Conservation (phyloP, 2,113 vertebrate species). For the Ochotona princeps region DNA sequence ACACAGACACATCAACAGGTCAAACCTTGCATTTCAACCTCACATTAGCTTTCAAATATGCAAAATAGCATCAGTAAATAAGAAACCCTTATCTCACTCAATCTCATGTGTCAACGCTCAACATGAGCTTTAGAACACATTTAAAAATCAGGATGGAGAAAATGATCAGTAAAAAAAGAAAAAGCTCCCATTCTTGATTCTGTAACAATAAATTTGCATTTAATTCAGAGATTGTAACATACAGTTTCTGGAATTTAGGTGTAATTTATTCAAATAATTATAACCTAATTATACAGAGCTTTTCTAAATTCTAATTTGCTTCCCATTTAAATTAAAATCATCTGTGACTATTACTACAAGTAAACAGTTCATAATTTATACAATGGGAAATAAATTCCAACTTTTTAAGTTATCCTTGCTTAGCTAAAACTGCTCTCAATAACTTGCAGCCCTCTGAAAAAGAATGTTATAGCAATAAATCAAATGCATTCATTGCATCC, state of each 20-base stretch:
- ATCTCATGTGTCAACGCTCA: slow-evolving; percentile 17
- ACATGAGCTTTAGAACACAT: neutral
- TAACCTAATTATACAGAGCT: slow-evolving; percentile 67
- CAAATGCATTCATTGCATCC: neutral
- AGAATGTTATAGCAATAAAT: neutral
- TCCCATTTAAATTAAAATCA: slow-evolving; percentile 68
- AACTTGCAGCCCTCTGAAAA: neutral
- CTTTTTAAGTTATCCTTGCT: slow-evolving; percentile 52
- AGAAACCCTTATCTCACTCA: neutral
- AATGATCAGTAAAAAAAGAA: neutral
- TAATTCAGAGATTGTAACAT: slow-evolving; percentile 27
- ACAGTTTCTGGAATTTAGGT: slow-evolving; percentile 60
- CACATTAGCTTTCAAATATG: neutral
- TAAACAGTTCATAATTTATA: slow-evolving; percentile 51
- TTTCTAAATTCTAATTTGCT: slow-evolving; percentile 71
- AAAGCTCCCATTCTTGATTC: neutral
- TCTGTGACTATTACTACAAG: slow-evolving; percentile 60
- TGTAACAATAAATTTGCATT: slow-evolving; percentile 30
- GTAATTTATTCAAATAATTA: slow-evolving; percentile 71
- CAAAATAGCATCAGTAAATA: neutral
- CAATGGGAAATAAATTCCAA: slow-evolving; percentile 61
- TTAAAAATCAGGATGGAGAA: slow-evolving; percentile 3
- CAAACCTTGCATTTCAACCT: neutral
- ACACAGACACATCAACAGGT: neutral
- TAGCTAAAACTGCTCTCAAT: slow-evolving; percentile 36